A percentile compares a stretch with the other conserved stretches of the same genome.
Evolutionary conservation across 1,140 invertebrate species (phyloP).

Genomic region (Aphelinus certus): DNA sequence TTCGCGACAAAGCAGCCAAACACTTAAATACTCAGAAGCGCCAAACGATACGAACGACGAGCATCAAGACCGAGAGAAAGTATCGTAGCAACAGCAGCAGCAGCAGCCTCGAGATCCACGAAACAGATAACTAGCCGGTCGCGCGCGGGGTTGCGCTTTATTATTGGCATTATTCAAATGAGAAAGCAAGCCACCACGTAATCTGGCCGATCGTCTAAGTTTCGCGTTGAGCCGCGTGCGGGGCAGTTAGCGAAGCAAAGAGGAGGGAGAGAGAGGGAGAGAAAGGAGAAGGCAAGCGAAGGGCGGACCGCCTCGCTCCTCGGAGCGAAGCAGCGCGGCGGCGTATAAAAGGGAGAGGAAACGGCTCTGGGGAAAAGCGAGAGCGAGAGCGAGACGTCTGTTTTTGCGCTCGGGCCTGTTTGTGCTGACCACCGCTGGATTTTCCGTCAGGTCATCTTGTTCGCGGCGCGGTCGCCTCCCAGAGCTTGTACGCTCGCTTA

Average conservation of each 20-base stretch:
- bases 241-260: no score
- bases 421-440: constrained; percentile 62
- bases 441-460: constrained; percentile 58
- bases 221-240: constrained; percentile 32
- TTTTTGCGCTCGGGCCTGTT: constrained; percentile 61
- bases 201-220: constrained; percentile 57
- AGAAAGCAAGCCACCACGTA: constrained; percentile 48
- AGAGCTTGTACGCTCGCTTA: constrained; percentile 63
- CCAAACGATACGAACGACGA: neutral
- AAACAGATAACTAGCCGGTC: constrained; percentile 16
- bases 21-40: constrained; percentile 10
- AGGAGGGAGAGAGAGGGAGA: constrained; percentile 3
- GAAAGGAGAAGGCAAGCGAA: no score
- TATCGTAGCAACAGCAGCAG: neutral
- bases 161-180: constrained; percentile 63
- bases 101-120: constrained; percentile 20
- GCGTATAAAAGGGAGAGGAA: constrained; percentile 31
- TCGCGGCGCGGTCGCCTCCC: constrained; percentile 54
- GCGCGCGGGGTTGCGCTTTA: constrained; percentile 51
- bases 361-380: constrained; percentile 11
- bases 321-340: constrained; percentile 22
- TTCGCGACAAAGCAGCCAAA: neutral
- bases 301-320: neutral
- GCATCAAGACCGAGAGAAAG: neutral
- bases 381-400: constrained; percentile 44